phyloP scores from a whole-genome alignment of 2,888 invertebrate genomes.

The Synanthedon tipuliformis region DNA sequence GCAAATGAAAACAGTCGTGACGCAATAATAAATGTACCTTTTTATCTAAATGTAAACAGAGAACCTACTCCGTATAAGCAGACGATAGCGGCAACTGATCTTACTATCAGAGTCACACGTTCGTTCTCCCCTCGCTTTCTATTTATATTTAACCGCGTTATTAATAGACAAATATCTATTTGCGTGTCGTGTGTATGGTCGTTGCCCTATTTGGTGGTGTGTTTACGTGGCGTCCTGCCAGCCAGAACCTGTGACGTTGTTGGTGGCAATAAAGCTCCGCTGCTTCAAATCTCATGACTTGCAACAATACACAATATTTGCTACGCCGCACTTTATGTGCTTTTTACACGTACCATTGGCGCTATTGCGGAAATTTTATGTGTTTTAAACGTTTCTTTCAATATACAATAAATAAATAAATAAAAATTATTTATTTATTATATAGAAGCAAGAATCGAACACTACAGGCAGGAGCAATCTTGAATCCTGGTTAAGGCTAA shows the following conservation, averaged over 20 bases:
- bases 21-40: background rate
- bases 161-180: slow-evolving; percentile 58
- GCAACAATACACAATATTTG: background rate
- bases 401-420: too few species aligned
- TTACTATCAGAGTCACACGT: slow-evolving; percentile 41
- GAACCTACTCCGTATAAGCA: too few species aligned
- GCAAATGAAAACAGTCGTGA: too few species aligned
- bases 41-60: background rate
- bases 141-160: slow-evolving; percentile 51
- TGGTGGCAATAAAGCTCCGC: background rate
- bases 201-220: slow-evolving; percentile 65
- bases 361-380: background rate
- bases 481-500: too few species aligned
- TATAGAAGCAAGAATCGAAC: too few species aligned
- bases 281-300: background rate
- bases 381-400: too few species aligned
- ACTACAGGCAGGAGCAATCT: too few species aligned
- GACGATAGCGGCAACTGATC: slow-evolving; percentile 32
- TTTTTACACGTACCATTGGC: background rate
- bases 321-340: background rate
- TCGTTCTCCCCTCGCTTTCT: slow-evolving; percentile 41
- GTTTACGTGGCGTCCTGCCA: slow-evolving; percentile 60
- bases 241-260: slow-evolving; percentile 20
- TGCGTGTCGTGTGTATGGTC: slow-evolving; percentile 47
- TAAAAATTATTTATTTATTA: too few species aligned